Base-by-base conservation (phyloP, 2,888 invertebrate genomes). In the Endomychus coccineus region DNA sequence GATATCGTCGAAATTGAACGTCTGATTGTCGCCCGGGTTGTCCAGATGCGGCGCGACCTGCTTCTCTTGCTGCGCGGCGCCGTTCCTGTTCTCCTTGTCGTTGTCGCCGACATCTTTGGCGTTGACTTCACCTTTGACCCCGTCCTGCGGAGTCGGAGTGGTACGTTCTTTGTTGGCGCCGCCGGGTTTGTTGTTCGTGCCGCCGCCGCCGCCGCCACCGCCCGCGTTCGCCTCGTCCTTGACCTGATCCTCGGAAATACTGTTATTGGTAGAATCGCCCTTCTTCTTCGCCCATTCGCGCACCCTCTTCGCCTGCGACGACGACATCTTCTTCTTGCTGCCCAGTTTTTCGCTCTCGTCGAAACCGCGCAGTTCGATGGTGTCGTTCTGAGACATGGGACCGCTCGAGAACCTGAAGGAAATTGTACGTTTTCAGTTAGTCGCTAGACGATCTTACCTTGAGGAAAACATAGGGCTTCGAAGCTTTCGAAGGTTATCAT, bases 291-390 rank as follows among this genome's bases (percentile, higher is more conserved):
- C 50, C 38, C 55, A 54, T 38, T 68, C 69, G 34, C 68, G 68
- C 15, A 60, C 59, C 4, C 68, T 63, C 49, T 69, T 69, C 47
- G 67, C 66, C 43, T 66, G 66, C 1, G 67, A 64, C 3, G 67
- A 58, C 2, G 68, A 64, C 35, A 62, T 61, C 43, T 68, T 67
- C 44, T 70, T 70, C 40, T 58, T 58, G 34, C 62, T 62, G 1
- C 75, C 74, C 43, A 59, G 59, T 46, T 83, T 67, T 1, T 78
- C 77, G 45, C 61, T 56, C 41, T 84, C 88, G 53, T 94, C 91
- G 67, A 95, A 95, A 11, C 95, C 95, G 29, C 85, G 80, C 51
- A 95, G 70, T 65, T 95, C 95, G 53, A 95, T 95, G 21, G 88
- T 90, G 55, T 95, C 95, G 56, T 81, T 71, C 61, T 91, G 87